These are phyloP conservation scores for Tipula confusa DNA, from an alignment of 2,888 invertebrate genomes.

Conservation along the genomic window DNA sequence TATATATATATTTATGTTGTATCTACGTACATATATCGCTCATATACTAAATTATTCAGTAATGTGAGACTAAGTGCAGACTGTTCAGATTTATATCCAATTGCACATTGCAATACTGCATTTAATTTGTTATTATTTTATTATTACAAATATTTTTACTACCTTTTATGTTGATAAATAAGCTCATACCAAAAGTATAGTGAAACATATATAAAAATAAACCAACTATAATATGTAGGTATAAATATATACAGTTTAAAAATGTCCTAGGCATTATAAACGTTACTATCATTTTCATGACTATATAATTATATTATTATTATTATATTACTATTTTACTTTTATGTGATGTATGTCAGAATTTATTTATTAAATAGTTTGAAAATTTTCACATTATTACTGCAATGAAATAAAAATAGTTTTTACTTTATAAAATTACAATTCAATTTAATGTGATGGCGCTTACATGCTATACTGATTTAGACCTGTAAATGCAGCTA, in stretches of 20 bases:
- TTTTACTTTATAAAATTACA: too few relatives aligned
- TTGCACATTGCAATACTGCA: background rate
- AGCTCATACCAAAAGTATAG: background rate
- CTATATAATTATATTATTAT: background rate
- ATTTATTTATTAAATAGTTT: background rate
- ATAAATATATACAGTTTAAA: background rate
- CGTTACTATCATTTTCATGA: background rate
- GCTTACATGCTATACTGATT: too few relatives aligned
- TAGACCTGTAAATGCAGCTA: too few relatives aligned
- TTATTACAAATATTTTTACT: background rate
- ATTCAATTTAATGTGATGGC: too few relatives aligned
- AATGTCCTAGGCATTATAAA: background rate
- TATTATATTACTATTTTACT: background rate
- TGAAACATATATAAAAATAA: background rate
- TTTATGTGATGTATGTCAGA: background rate
- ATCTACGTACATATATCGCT: background rate
- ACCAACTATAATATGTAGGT: background rate
- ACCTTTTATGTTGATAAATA: too few relatives aligned
- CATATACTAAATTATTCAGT: background rate
- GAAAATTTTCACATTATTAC: background rate
- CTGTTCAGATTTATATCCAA: conserved; percentile 15
- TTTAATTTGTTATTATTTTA: background rate
- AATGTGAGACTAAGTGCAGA: conserved; percentile 25
- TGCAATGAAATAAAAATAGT: background rate
- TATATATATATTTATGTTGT: background rate